Evolutionary conservation across 2,888 invertebrate genomes (phyloP).

Genomic region (Trimorus sp.): DNA sequence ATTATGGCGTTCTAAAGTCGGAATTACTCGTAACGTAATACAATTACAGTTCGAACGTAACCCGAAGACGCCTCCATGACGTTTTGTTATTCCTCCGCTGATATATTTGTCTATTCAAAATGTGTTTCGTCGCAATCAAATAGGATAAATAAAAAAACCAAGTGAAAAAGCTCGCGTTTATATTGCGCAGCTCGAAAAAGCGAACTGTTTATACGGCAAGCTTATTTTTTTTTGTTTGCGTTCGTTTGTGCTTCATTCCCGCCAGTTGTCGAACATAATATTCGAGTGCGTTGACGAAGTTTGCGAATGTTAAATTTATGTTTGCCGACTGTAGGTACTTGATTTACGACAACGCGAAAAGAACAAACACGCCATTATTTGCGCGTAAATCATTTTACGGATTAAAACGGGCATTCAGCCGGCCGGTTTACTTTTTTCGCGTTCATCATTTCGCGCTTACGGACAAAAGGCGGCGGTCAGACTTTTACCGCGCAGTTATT

Average conservation of each 20-base stretch:
- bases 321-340: constrained; percentile 14
- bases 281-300: constrained; percentile 22
- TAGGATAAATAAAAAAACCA: neutral
- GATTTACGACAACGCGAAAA: constrained; percentile 28
- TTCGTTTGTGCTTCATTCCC: constrained; percentile 10
- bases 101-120: no score
- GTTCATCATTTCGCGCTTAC: constrained; percentile 36
- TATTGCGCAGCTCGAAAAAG: neutral
- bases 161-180: neutral
- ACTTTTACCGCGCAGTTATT: constrained; percentile 33
- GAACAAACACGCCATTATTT: constrained; percentile 37
- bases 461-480: constrained; percentile 7
- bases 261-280: constrained; percentile 22
- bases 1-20: no score
- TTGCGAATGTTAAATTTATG: constrained; percentile 31
- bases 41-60: no score
- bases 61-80: no score
- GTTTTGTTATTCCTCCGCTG: no score
- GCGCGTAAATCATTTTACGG: constrained; percentile 30
- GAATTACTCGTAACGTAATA: no score
- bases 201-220: constrained; percentile 4
- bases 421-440: constrained; percentile 12
- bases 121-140: no score
- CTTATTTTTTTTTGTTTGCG: constrained; percentile 9
- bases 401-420: constrained; percentile 20